These are phyloP conservation scores for Eulemur rubriventer DNA, from an alignment of 2,797 vertebrate genomes.

Conservation along the genomic window DNA sequence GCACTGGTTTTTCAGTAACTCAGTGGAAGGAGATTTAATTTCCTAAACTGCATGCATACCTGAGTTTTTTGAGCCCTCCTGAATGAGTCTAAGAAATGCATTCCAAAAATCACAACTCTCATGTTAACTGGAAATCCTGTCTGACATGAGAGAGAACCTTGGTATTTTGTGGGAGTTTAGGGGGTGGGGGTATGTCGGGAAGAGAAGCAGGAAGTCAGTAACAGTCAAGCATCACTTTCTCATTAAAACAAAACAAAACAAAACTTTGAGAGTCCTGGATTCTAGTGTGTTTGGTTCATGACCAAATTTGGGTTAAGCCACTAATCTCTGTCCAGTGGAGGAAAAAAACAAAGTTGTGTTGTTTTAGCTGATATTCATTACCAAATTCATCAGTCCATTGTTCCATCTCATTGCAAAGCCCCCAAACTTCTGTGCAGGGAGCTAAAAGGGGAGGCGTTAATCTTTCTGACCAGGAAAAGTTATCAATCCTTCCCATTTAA, in stretches of 20 bases:
- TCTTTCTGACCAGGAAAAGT: background rate
- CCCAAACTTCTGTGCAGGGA: conserved; percentile 4
- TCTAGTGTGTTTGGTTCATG: background rate
- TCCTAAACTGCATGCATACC: background rate
- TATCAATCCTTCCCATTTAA: background rate
- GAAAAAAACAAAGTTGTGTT: background rate
- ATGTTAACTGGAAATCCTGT: background rate
- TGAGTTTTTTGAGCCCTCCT: background rate
- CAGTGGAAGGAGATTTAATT: background rate
- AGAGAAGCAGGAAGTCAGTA: background rate
- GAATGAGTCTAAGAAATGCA: background rate
- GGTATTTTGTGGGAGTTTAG: background rate
- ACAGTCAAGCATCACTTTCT: background rate
- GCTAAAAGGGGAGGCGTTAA: background rate
- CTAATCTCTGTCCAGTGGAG: background rate
- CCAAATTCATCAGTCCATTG: background rate
- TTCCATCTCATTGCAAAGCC: background rate
- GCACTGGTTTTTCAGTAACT: background rate
- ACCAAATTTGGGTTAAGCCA: conserved; percentile 43
- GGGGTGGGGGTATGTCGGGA: background rate
- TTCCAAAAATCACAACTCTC: conserved; percentile 1
- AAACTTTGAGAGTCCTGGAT: background rate
- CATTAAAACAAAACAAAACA: background rate
- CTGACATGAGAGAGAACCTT: background rate
- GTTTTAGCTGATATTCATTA: conserved; percentile 61